Conservation (phyloP, 2,888 invertebrate species). For the Meta bourneti region DNA sequence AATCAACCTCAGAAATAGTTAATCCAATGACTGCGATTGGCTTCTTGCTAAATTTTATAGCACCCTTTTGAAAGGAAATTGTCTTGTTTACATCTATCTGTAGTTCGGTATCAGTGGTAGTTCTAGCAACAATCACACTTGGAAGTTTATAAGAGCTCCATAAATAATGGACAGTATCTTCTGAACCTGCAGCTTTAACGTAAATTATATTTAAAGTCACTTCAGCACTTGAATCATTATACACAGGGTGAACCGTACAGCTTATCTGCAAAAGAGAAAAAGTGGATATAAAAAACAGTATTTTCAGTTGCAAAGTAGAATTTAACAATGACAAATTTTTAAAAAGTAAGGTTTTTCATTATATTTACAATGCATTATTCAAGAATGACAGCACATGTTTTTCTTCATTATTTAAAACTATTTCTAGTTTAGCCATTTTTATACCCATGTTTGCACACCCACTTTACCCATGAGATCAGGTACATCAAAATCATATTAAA, state of each 20-base stretch:
- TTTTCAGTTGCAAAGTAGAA: neutral
- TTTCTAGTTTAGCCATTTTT: too few relatives aligned
- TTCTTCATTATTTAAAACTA: too few relatives aligned
- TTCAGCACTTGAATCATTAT: neutral
- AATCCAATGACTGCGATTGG: slow-evolving; percentile 50
- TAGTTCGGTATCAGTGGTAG: slow-evolving; percentile 48
- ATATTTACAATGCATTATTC: too few relatives aligned
- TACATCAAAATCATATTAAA: too few relatives aligned
- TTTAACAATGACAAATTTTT: neutral
- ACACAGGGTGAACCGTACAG: slow-evolving; percentile 12
- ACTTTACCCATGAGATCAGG: too few relatives aligned
- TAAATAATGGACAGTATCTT: slow-evolving; percentile 63
- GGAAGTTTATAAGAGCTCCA: slow-evolving; percentile 66
- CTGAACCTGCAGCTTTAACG: slow-evolving; percentile 36
- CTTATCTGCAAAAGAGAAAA: slow-evolving; percentile 49
- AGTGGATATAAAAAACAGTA: neutral
- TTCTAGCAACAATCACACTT: slow-evolving; percentile 59
- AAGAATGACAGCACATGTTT: too few relatives aligned
- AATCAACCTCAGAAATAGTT: slow-evolving; percentile 47
- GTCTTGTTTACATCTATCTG: slow-evolving; percentile 41
- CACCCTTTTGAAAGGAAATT: slow-evolving; percentile 32
- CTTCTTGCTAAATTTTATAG: slow-evolving; percentile 36
- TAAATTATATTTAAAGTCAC: slow-evolving; percentile 37
- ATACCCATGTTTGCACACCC: too few relatives aligned
- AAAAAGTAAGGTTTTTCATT: neutral